Evolutionary conservation across 30 jellyfish, hydroid and myxozoan species (phyloP).

Genomic region (Hydractinia symbiolongicarpus): DNA sequence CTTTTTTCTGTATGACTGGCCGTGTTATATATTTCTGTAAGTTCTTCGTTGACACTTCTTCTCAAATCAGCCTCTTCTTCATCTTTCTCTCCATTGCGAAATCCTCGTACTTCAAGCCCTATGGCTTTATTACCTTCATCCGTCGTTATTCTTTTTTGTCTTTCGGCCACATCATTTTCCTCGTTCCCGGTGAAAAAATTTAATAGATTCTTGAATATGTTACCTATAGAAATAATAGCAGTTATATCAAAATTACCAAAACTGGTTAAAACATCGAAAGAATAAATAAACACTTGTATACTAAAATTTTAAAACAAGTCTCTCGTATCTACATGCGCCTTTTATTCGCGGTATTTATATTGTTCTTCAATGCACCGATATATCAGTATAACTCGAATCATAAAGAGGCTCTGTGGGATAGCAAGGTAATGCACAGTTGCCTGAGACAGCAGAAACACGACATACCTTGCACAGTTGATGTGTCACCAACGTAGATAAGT

Average conservation of each 20-base stretch:
- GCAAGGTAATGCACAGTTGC: too few relatives aligned
- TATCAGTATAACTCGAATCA: too few relatives aligned
- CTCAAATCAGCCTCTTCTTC: constrained; percentile 7
- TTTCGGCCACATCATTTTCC: neutral
- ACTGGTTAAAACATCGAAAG: too few relatives aligned
- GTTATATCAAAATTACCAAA: too few relatives aligned
- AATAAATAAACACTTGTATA: too few relatives aligned
- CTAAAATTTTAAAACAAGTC: too few relatives aligned
- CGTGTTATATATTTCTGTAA: constrained; percentile 15
- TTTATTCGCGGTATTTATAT: too few relatives aligned
- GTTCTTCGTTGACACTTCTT: constrained; percentile 6
- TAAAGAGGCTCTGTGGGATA: too few relatives aligned
- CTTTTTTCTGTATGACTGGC: neutral
- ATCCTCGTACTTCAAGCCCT: constrained; percentile 15
- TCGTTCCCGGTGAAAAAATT: neutral
- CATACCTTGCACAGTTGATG: constrained; percentile 15
- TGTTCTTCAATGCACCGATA: too few relatives aligned
- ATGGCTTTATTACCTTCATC: constrained; percentile 20
- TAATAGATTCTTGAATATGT: neutral
- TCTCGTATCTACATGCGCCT: too few relatives aligned
- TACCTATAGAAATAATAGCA: neutral
- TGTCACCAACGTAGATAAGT: neutral
- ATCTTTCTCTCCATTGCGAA: neutral
- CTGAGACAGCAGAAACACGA: too few relatives aligned
- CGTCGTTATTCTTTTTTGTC: constrained; percentile 19